A percentile compares a stretch with the other conserved stretches of the same genome.
These are phyloP conservation scores for Lottia gigantea DNA, from an alignment of 2,888 invertebrate genomes.

Conservation along the genomic window DNA sequence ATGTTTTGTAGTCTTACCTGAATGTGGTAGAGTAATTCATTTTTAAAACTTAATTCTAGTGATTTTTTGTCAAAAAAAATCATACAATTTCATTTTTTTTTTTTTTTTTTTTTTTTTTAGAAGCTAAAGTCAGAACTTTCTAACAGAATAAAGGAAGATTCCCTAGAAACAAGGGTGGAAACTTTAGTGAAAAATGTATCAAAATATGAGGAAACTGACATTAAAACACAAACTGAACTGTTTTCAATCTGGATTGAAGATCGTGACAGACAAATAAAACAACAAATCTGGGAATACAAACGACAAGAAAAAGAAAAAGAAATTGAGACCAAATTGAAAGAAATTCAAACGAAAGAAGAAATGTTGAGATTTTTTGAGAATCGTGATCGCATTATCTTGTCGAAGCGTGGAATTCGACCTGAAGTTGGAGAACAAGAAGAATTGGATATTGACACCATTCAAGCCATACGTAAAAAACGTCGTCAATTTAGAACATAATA, in stretches of 20 bases:
- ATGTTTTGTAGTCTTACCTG: too few species aligned
- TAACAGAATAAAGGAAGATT: slow-evolving; percentile 20
- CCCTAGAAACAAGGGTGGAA: slow-evolving; percentile 32
- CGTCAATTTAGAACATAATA: slow-evolving; percentile 17
- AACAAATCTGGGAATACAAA: slow-evolving; percentile 37
- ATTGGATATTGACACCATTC: neutral
- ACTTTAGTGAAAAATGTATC: slow-evolving; percentile 34
- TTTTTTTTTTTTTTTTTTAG: neutral
- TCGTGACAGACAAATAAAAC: slow-evolving; percentile 31
- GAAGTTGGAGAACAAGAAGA: slow-evolving; percentile 28
- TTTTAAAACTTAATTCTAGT: too few species aligned
- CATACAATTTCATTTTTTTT: too few species aligned
- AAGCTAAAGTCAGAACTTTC: neutral
- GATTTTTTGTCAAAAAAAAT: too few species aligned
- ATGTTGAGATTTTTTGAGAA: slow-evolving; percentile 55
- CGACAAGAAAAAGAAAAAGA: slow-evolving; percentile 36
- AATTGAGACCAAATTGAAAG: slow-evolving; percentile 44
- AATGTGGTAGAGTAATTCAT: too few species aligned
- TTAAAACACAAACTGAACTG: slow-evolving; percentile 23
- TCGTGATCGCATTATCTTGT: slow-evolving; percentile 34
- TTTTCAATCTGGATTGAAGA: slow-evolving; percentile 38
- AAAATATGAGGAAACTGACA: slow-evolving; percentile 39
- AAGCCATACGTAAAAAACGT: slow-evolving; percentile 26
- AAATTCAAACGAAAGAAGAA: slow-evolving; percentile 57
- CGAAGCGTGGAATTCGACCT: slow-evolving; percentile 19